Evolutionary conservation across 2,797 vertebrate species (phyloP), one percentile per base, ranked within the genome.

Genomic region (Typhlichthys subterraneus): DNA sequence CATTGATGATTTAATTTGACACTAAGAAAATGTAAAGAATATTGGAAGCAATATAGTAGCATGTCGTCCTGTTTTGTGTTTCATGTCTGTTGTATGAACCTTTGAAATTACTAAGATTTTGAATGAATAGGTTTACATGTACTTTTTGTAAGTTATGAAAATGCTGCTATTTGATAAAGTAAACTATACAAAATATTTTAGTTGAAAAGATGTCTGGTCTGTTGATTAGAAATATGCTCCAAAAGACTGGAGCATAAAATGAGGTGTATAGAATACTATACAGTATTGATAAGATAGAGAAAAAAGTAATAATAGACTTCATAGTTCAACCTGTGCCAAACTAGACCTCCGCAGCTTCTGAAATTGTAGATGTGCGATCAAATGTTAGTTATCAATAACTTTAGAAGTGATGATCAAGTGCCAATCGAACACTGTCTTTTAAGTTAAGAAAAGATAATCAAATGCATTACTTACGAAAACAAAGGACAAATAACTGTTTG

Each of bases 61-160:
- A 93, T 93, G 92, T 93, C 88, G 92, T 93, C 92, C 91, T 92
- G 92, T 93, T 93, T 93, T 93, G 92, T 93, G 92, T 93, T 93
- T 92, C 88, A 91, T 92, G 92, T 93, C 92, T 88, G 91, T 93
- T 92, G 92, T 93, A 93, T 89, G 91, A 92, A 93, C 90, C 88
- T 92, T 93, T 93, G 91, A 90, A 93, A 92, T 92, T 93, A 93
- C 88, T 93, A 92, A 83, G 85, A 89, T 93, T 93, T 93, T 93
- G 92, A 93, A 93, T 93, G 92, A 93, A 92, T 93, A 93, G 92
- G 92, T 93, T 93, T 93, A 93, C 92, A 93, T 93, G 92, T 93
- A 93, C 91, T 93, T 93, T 93, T 93, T 90, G 91, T 93, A 93
- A 93, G 90, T 93, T 92, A 89, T 90, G 87, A 93, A 93, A 92